Evolutionary conservation across 2,888 invertebrate species (phyloP).

Genomic region (Coenonympha arcania): DNA sequence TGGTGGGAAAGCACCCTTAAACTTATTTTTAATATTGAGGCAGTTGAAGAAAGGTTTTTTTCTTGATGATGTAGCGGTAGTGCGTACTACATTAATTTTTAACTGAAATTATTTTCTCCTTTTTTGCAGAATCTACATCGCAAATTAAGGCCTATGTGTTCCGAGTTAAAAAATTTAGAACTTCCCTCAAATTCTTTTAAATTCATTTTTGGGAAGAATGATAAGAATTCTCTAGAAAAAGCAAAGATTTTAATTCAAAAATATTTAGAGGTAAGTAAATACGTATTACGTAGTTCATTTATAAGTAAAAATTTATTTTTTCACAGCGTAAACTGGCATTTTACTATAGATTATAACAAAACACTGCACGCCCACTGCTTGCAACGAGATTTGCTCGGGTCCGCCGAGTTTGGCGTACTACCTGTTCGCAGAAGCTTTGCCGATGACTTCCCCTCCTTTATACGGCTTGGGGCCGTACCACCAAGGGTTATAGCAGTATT

Average conservation of each 20-base stretch:
- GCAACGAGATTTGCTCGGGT: too few relatives aligned
- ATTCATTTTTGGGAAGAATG: conserved; percentile 87
- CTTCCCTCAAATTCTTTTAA: conserved; percentile 87
- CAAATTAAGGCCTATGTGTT: conserved; percentile 86
- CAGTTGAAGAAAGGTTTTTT: background rate
- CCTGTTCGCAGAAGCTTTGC: too few relatives aligned
- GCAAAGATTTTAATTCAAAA: conserved; percentile 88
- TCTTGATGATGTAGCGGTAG: background rate
- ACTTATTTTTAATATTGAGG: too few relatives aligned
- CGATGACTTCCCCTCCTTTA: too few relatives aligned
- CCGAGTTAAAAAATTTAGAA: conserved; percentile 86
- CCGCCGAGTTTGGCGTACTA: too few relatives aligned
- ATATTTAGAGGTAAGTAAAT: conserved; percentile 83
- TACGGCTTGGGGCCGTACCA: too few relatives aligned
- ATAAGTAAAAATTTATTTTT: background rate
- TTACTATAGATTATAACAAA: too few relatives aligned
- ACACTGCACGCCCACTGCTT: too few relatives aligned
- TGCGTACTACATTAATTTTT: background rate
- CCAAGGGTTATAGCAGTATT: too few relatives aligned
- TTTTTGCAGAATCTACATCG: conserved; percentile 84
- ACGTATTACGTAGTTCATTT: background rate
- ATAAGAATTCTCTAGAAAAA: conserved; percentile 85
- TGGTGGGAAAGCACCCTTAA: too few relatives aligned
- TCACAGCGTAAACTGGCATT: too few relatives aligned
- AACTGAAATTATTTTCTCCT: too few relatives aligned